Evolutionary conservation across 1,140 invertebrate species (phyloP).

Genomic region (Psilanteris sp.): DNA sequence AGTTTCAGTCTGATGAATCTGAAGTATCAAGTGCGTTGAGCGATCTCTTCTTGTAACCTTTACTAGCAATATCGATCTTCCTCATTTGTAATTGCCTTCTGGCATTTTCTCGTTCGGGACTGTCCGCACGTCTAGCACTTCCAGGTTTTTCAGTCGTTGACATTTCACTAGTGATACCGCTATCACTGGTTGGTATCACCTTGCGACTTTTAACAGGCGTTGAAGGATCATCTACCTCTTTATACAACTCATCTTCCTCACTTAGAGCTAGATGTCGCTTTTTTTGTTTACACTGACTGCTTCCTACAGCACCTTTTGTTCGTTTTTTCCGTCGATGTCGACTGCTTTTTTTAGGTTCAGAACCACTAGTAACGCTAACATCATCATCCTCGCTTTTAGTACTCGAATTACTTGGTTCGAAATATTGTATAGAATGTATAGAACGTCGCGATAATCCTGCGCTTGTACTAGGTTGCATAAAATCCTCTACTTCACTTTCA

Average conservation of each 20-base stretch:
- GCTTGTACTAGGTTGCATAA: slow-evolving; percentile 77
- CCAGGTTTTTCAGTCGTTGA: slow-evolving; percentile 68
- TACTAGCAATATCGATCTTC: slow-evolving; percentile 69
- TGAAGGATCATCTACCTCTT: slow-evolving; percentile 1
- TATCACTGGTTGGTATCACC: slow-evolving; percentile 68
- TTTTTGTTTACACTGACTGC: neutral
- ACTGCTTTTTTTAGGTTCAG: slow-evolving; percentile 2
- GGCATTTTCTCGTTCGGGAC: slow-evolving; percentile 69
- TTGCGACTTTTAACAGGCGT: slow-evolving; percentile 30
- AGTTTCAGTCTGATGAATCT: slow-evolving; percentile 39
- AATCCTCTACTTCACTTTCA: slow-evolving; percentile 59
- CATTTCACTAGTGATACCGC: slow-evolving; percentile 71
- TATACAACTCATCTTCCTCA: neutral
- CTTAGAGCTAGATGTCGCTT: neutral
- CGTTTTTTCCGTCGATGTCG: slow-evolving; percentile 44
- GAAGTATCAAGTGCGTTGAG: slow-evolving; percentile 18
- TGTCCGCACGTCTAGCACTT: slow-evolving; percentile 49
- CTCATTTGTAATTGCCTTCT: slow-evolving; percentile 65
- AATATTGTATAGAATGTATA: too few relatives aligned
- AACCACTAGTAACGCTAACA: slow-evolving; percentile 13
- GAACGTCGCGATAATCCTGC: slow-evolving; percentile 71
- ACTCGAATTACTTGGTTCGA: slow-evolving; percentile 65
- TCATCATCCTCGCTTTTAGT: slow-evolving; percentile 46
- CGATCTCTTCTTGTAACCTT: slow-evolving; percentile 70
- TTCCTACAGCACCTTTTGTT: neutral